Evolutionary conservation across 2,113 vertebrate species (phyloP).

Genomic region (Phylloscopus whistleri): DNA sequence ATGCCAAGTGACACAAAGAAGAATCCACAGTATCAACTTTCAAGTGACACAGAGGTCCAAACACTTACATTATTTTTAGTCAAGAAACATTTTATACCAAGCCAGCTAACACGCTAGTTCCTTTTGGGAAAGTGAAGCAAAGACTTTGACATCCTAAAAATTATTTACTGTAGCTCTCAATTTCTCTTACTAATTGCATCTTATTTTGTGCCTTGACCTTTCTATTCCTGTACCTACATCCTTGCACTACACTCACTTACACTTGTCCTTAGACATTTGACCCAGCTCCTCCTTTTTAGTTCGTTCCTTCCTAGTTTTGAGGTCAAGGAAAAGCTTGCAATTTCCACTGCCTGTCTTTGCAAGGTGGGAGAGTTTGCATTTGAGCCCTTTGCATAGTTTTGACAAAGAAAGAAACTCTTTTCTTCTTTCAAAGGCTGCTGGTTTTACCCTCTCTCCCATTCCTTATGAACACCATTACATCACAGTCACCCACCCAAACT

Average conservation of each 20-base stretch:
- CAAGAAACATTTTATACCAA: neutral
- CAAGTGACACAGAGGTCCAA: neutral
- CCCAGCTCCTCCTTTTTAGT: neutral
- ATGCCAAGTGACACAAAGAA: neutral
- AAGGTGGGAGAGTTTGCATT: neutral
- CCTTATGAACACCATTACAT: neutral
- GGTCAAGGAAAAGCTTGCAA: neutral
- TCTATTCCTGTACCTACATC: neutral
- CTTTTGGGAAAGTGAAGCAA: constrained; percentile 20
- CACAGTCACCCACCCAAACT: neutral
- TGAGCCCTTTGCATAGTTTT: neutral
- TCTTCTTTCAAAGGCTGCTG: neutral
- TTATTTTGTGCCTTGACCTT: neutral
- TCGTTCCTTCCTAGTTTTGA: neutral
- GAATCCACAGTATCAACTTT: neutral
- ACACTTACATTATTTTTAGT: constrained; percentile 8
- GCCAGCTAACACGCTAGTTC: neutral
- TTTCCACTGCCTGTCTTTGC: neutral
- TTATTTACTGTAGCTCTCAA: constrained; percentile 1
- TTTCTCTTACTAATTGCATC: neutral
- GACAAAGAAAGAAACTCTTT: neutral
- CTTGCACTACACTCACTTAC: neutral
- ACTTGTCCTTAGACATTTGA: neutral
- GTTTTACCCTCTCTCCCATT: neutral
- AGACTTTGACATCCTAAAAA: constrained; percentile 18